Evolutionary conservation across 2,113 vertebrate species (phyloP), one percentile per base, ranked within the genome.

Genomic region (Hystrix cristata): DNA sequence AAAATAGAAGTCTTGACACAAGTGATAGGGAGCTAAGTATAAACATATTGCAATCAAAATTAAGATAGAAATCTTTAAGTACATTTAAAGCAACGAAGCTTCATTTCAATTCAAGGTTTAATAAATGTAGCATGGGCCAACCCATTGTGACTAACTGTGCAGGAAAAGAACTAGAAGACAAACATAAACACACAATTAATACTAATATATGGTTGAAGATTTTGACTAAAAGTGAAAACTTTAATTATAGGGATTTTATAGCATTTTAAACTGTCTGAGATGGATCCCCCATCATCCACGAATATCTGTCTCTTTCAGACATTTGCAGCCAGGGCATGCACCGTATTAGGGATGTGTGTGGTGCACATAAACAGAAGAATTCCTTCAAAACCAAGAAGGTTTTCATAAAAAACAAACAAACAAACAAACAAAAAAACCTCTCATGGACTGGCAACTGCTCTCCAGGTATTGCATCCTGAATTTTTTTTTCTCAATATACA

Each of bases 91-190:
- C 60, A 89, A 55, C 38, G 51, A 81, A 89, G 8, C 48, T 93
- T 85, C 9, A 38, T 38, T 81, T 92, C 29, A 78, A 9, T 72
- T 59, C 64, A 65, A 14, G 57, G 48, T 72, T 85, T 96, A 82
- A 88, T 60, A 53, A 84, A 62, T 38, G 55, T 87, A 59, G 60
- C 60, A 4, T 74, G 51, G 69, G n/a, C 74, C 79, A 95, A 16
- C 69, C 67, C 80, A 27, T 59, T 2, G 3, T 19, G 6, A 91
- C 57, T 93, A 82, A 91, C 31, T 90, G 23, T 92, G 38, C 93
- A 92, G 57, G 12, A 60, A 91, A 92, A 94, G 53, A 86, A 92
- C 78, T 78, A 2, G 82, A 95, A 92, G 65, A 43, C 65, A 90
- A 88, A 90, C 11, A 55, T 4, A 2, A 31, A 53, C 31, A 90